A percentile compares a stretch with the other conserved stretches of the same genome.
Conservation (phyloP, 2,797 vertebrate species). For the Acanthurus leucopareius region DNA sequence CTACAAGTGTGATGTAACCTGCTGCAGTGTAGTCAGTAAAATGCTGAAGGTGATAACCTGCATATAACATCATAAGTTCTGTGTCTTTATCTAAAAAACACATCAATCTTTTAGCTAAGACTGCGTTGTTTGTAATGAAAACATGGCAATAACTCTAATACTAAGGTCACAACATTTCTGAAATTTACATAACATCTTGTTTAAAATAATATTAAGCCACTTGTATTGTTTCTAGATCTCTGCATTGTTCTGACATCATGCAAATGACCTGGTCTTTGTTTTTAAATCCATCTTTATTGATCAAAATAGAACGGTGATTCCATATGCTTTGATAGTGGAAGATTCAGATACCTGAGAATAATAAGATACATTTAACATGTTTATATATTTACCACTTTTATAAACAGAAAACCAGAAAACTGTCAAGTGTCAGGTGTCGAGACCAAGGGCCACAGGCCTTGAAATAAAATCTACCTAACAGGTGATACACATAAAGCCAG, state of each 20-base stretch:
- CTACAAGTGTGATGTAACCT: conserved; percentile 75
- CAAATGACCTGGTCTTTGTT: conserved; percentile 58
- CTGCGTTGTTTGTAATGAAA: conserved; percentile 23
- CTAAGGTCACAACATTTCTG: conserved; percentile 2
- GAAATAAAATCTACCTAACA: conserved; percentile 10
- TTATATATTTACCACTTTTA: neutral
- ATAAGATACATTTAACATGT: conserved; percentile 23
- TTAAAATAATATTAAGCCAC: neutral
- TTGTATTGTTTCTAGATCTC: conserved; percentile 26
- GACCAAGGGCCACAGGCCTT: neutral
- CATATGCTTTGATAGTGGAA: conserved; percentile 25
- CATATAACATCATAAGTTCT: conserved; percentile 37
- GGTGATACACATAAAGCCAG: conserved; percentile 11
- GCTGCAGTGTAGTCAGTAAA: conserved; percentile 60
- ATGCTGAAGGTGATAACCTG: conserved; percentile 30
- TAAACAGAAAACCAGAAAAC: conserved; percentile 22
- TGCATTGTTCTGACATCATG: conserved; percentile 54
- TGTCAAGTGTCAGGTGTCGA: neutral
- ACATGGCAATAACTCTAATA: conserved; percentile 27
- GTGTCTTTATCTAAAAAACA: conserved; percentile 34
- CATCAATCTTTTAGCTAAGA: conserved; percentile 28
- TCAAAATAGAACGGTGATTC: conserved; percentile 38
- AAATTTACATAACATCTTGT: conserved; percentile 20
- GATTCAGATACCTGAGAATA: conserved; percentile 14
- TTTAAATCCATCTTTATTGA: conserved; percentile 73